Conservation (phyloP, 2,113 vertebrate species). For the Serinus canaria region DNA sequence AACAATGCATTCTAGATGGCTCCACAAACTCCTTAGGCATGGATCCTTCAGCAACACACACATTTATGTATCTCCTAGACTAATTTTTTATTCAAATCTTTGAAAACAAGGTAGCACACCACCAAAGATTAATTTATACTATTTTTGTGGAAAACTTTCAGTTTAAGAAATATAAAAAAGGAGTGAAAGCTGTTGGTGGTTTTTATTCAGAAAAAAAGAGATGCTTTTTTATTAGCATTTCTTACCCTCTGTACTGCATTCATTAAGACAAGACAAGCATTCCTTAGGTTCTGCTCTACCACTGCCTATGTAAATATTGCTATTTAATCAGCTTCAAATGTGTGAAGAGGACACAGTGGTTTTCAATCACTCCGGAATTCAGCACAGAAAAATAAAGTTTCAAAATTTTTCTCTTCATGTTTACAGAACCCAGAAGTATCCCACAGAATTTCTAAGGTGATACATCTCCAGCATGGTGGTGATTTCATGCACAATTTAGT, state of each 20-base stretch:
- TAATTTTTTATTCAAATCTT: neutral
- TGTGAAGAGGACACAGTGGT: neutral
- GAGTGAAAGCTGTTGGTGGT: fast-evolving
- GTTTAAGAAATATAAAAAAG: neutral
- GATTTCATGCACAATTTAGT: neutral
- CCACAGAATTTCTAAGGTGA: neutral
- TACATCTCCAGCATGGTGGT: neutral
- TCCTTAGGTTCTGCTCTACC: neutral
- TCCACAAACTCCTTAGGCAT: neutral
- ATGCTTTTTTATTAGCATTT: neutral
- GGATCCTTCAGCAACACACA: neutral
- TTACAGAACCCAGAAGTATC: neutral
- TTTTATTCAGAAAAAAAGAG: neutral
- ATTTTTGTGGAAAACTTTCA: neutral
- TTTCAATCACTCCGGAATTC: neutral
- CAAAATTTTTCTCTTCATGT: neutral
- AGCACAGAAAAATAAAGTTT: neutral
- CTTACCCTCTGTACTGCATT: neutral
- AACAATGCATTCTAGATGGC: neutral
- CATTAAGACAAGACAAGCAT: neutral
- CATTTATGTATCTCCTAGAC: fast-evolving
- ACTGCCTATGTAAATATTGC: neutral
- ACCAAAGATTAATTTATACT: neutral
- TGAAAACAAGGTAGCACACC: neutral
- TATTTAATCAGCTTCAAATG: neutral